Base-by-base conservation (phyloP, 1,140 invertebrate species). In the Drosophila sechellia region DNA sequence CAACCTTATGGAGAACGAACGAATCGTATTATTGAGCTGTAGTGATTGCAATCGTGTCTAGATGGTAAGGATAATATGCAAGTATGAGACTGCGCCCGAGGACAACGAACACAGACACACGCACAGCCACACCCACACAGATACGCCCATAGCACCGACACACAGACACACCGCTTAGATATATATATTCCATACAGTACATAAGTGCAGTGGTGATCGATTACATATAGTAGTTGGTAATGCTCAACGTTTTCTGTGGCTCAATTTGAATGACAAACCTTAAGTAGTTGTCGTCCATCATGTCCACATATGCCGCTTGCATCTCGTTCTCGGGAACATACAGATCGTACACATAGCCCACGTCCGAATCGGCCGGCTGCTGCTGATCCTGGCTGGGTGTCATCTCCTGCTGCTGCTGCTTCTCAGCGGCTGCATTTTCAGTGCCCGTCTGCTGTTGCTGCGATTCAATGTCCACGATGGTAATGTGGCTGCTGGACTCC, bases 241-340 rank as follows among this genome's bases (percentile, higher is more conserved):
- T 56, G 54, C 81, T 79, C 60, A 85, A 68, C 71, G 80, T 75
- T 76, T 85, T 74, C 64, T 90, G 85, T 76, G 89, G 89, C 78
- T 92, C 91, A 73, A 90, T 77, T 58, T 86, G 83, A 73, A 90
- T 81, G 77, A 92, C 91, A 57, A 92, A 92, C 91, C 91, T 92
- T 90, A 92, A 43, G 73, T 92, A 90, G 73, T 92, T 91, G 79
- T 92, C 90, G 54, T 90, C 91, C 80, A 91, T 83, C 63, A 92
- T 71, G 57, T 91, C 86, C 46, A 84, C 89, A 81, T 90, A 81
- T 12, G 77, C 80, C 27, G 86, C 79, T 53, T 92, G 86, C 52
- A 66, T 63, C 64, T 91, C 91, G 53, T 90, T 83, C 42, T 92
- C 91, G 43, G 91, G 83, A 59, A 92, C 79, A 79, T 92, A 92